These are phyloP conservation scores for Panzeria rudis DNA, from an alignment of 2,888 invertebrate genomes.

Conservation along the genomic window DNA sequence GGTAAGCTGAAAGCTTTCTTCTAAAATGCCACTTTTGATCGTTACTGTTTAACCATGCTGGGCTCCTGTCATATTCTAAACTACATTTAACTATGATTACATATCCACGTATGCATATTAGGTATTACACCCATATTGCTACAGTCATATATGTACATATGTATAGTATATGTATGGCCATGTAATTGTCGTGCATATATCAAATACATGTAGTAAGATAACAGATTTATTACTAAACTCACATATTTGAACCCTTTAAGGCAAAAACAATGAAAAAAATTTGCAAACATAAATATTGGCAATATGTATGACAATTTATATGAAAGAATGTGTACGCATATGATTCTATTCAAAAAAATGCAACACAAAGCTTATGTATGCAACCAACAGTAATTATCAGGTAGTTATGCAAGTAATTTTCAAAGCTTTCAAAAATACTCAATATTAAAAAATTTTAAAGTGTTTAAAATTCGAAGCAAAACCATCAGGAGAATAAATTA, in stretches of 20 bases:
- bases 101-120: not conserved
- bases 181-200: slow-evolving; percentile 12
- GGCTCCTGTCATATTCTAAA: not conserved
- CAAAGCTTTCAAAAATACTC: too few relatives aligned
- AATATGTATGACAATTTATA: slow-evolving; percentile 59
- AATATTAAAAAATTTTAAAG: too few relatives aligned
- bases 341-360: too few relatives aligned
- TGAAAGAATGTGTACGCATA: not conserved
- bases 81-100: slow-evolving; percentile 3
- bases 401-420: too few relatives aligned
- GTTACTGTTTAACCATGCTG: not conserved
- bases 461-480: too few relatives aligned
- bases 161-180: not conserved
- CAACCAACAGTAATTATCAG: too few relatives aligned
- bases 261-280: slow-evolving; percentile 29
- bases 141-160: not conserved
- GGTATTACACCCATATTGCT: not conserved
- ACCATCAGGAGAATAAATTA: too few relatives aligned
- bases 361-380: too few relatives aligned
- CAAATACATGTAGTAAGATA: slow-evolving; percentile 67
- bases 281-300: slow-evolving; percentile 57
- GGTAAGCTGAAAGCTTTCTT: not conserved
- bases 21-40: not conserved
- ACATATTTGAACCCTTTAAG: slow-evolving; percentile 58
- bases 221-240: slow-evolving; percentile 69